These are phyloP conservation scores for Varanus komodoensis DNA, from an alignment of 2,113 vertebrate genomes.

Conservation along the genomic window DNA sequence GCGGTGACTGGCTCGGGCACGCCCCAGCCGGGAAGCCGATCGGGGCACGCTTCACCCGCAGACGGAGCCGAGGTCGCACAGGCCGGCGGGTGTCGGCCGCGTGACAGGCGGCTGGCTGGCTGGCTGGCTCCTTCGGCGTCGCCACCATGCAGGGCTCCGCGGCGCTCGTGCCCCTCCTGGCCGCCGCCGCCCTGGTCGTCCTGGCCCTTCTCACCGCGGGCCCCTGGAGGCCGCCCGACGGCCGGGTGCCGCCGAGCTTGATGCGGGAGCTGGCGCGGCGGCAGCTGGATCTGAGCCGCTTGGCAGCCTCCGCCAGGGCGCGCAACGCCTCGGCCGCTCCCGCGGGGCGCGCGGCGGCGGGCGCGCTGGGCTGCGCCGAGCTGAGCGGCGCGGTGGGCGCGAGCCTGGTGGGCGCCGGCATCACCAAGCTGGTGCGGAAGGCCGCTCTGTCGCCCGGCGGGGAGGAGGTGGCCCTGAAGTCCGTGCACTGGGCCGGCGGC, in stretches of 20 bases:
- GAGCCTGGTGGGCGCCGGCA: conserved; percentile 79
- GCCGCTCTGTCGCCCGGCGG: conserved; percentile 66
- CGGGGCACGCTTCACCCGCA: neutral
- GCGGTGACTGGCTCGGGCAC: neutral
- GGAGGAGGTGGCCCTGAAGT: conserved; percentile 75
- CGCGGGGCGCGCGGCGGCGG: neutral
- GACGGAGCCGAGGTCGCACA: no score
- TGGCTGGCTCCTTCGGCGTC: no score
- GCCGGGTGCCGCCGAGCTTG: neutral
- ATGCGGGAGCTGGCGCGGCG: conserved; percentile 23
- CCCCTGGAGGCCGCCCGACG: neutral
- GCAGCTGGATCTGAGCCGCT: conserved; percentile 30
- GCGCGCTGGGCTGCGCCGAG: conserved; percentile 74
- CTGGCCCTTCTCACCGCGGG: neutral
- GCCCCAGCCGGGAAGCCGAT: neutral
- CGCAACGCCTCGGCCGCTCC: neutral
- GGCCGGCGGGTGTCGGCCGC: neutral
- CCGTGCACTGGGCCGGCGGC: conserved; percentile 83
- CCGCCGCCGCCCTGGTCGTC: neutral
- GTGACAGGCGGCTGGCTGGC: neutral
- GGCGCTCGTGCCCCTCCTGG: neutral
- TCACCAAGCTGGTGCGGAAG: conserved; percentile 81
- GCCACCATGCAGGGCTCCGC: neutral
- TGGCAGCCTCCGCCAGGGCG: neutral
- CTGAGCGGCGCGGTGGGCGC: conserved; percentile 72